A percentile compares a stretch with the other conserved stretches of the same genome.
Evolutionary conservation across 2,797 vertebrate genomes (phyloP).

Genomic region (Echeneis naucrates): DNA sequence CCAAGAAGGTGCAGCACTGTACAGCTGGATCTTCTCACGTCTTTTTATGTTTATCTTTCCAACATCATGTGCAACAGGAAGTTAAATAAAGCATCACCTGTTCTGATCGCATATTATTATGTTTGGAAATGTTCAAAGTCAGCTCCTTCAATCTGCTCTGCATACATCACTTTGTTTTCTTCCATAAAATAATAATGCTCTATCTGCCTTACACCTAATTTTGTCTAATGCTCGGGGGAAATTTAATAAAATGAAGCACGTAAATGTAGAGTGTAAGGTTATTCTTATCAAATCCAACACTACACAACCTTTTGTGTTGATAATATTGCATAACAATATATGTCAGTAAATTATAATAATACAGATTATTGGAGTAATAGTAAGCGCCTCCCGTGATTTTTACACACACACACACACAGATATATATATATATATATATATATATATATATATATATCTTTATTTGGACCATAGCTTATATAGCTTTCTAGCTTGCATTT

Average conservation of each 20-base stretch:
- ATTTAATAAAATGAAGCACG: neutral
- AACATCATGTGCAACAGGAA: neutral
- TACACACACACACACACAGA: neutral
- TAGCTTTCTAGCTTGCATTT: neutral
- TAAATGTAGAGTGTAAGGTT: neutral
- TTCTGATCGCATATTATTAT: neutral
- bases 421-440: too few species aligned
- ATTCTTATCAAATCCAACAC: neutral
- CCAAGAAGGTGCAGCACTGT: conserved; percentile 62
- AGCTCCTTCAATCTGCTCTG: conserved; percentile 11
- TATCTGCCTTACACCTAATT: conserved; percentile 3
- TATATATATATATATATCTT: too few species aligned
- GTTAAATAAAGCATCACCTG: conserved; percentile 17
- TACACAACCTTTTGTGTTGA: neutral
- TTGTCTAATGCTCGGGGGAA: neutral
- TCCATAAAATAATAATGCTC: conserved; percentile 13
- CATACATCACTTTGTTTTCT: conserved; percentile 37
- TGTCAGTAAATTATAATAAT: neutral
- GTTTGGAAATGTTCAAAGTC: conserved; percentile 35
- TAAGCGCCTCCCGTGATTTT: neutral
- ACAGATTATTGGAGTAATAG: neutral
- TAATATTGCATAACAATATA: neutral
- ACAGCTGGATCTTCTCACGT: conserved; percentile 26
- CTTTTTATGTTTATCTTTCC: neutral
- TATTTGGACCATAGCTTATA: neutral